Evolutionary conservation across 1,140 invertebrate species (phyloP), one percentile per base, ranked within the genome.

Genomic region (Leucophenga varia): DNA sequence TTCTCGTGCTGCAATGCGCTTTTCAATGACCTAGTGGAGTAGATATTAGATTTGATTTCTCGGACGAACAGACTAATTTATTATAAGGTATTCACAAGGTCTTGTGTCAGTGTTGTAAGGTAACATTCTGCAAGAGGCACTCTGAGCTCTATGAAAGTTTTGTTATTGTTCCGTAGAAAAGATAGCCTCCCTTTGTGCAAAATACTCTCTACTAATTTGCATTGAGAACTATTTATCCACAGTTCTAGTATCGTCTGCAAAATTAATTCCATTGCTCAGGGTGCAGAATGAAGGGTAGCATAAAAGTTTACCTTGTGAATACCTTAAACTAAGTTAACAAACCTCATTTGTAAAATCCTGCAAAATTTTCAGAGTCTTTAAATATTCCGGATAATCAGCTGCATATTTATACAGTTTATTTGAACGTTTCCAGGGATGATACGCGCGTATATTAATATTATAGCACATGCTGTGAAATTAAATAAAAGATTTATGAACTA

Each of bases 341-440:
- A 47, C 63, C 0, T 72, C 61, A 28, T 72, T 67, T 35, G 69
- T 72, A 14, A 72, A 72, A 25, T 72, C 54, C n/a, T 52, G 42
- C 0, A 72, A 47, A 2, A 47, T 61, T 21, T 61, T 67, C 0
- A 72, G 35, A 3, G 59, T 59, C 19, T 39, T 59, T 1, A 30
- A 12, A 13, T 56, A 56, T 0, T 45, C 44, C 0, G 54, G 5
- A 18, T 72, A 72, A 0, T 58, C 61, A 0, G 61, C 54, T 1
- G 39, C 18, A 3, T 67, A 19, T 12, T 53, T 52, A 16, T 54
- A 67, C 0, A 72, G 35, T 3, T 44, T 2, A 2, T 59, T 45
- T 2, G 30, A 43, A 0, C 69, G 59, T 19, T 72, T 72, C 1
- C 64, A 9, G 0, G 69, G 69, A 35, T 54, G 42, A 31, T 59